Evolutionary conservation across 2,888 invertebrate genomes (phyloP), one percentile per base, ranked within the genome.

Genomic region (Andrena hattorfiana): DNA sequence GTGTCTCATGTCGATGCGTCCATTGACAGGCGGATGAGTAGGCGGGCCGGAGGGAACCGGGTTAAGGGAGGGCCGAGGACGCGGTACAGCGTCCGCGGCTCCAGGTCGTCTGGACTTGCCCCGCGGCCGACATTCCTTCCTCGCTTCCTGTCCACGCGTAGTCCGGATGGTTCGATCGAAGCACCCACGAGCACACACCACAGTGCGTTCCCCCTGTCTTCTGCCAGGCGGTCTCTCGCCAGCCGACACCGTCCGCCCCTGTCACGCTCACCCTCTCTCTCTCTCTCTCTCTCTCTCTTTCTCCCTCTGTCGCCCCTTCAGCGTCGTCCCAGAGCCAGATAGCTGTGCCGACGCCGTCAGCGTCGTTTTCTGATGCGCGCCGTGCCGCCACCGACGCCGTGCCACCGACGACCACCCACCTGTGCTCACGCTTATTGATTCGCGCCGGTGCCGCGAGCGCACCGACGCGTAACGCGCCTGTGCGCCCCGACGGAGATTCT

Each of bases 341-440:
- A 32, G 62, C 35, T 70, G 75, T 69, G 64, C 59, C 85, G 69
- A 69, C 59, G 64, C 59, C 85, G 69, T 75, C 59, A 74, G 69
- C 85, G 72, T 77, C 77, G 80, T 72, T 77, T 66, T 79, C 77
- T 51, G 67, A 83, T 78, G 66, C 84, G 82, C 81, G 84, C 63
- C 82, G 82, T 68, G 71, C 76, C 82, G 59, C 28, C 81, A 79
- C 78, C 84, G 83, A 69, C 84, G 87, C 74, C 84, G 85, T 76
- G 75, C 75, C 84, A 81, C 76, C 87, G 87, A 74, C 88, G 82
- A 85, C 90, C 89, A 90, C 89, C 89, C 89, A 90, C 90, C 90
- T 91, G 88, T 86, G 74, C 88, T 87, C 28, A 85, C 87, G 89
- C 88, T 92, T 92, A 92, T 92, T 91, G 92, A 92, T 92, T 92